A percentile compares a stretch with the other conserved stretches of the same genome.
Evolutionary conservation across 1,140 invertebrate genomes (phyloP).

Genomic region (Rhynchophorus ferrugineus): DNA sequence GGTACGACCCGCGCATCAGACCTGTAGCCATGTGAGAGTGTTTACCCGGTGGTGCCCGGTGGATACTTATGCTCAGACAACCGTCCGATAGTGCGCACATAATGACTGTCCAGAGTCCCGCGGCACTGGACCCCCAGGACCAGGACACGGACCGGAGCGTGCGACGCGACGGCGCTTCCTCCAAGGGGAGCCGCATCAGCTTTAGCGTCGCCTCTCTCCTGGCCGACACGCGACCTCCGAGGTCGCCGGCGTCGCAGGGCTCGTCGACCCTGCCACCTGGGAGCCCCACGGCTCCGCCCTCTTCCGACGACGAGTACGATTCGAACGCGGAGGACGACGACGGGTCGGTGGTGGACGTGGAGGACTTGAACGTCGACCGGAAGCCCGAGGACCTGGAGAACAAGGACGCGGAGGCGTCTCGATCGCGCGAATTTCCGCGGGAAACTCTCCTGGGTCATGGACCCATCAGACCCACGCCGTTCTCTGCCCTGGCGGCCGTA

Average conservation of each 20-base stretch:
- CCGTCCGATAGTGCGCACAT: constrained; percentile 35
- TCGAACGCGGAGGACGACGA: constrained; percentile 58
- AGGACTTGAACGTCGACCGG: constrained; percentile 52
- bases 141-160: constrained; percentile 32
- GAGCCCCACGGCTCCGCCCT: constrained; percentile 41
- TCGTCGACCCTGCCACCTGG: constrained; percentile 33
- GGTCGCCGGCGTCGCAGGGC: constrained; percentile 38
- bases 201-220: constrained; percentile 62
- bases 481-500: constrained; percentile 54
- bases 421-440: constrained; percentile 28
- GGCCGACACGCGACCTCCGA: constrained; percentile 51
- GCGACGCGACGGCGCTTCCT: background rate
- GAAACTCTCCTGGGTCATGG: constrained; percentile 41
- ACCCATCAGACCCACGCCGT: constrained; percentile 57
- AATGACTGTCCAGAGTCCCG: constrained; percentile 41
- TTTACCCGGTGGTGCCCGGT: background rate
- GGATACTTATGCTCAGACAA: constrained; percentile 34
- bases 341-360: constrained; percentile 60
- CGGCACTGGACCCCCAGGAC: constrained; percentile 32
- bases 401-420: constrained; percentile 12
- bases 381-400: constrained; percentile 27
- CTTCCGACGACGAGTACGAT: constrained; percentile 57
- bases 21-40: constrained; percentile 13
- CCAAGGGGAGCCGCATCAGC: constrained; percentile 47
- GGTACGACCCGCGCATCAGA: background rate